Conservation (phyloP, 2,888 invertebrate genomes). For the Mythimna vitellina region DNA sequence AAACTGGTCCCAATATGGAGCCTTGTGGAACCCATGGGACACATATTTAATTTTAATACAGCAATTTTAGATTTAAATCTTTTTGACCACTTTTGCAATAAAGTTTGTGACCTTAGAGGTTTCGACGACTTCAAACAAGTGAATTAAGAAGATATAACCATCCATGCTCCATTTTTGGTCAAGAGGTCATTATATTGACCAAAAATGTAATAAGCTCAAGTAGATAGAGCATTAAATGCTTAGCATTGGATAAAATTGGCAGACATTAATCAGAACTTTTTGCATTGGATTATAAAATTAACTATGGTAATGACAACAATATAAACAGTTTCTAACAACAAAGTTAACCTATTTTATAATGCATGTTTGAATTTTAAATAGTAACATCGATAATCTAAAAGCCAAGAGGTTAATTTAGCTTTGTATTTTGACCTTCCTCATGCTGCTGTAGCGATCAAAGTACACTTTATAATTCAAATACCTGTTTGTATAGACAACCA, state of each 20-base stretch:
- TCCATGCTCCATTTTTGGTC: neutral
- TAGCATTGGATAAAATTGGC: neutral
- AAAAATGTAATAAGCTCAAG: neutral
- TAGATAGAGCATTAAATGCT: neutral
- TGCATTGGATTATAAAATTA: neutral
- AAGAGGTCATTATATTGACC: neutral
- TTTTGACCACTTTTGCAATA: neutral
- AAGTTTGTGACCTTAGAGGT: neutral
- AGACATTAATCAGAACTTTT: neutral
- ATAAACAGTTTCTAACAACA: slow-evolving; percentile 1
- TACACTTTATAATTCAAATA: slow-evolving; percentile 24
- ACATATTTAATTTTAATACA: neutral
- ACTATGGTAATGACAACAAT: neutral
- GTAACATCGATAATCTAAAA: slow-evolving; percentile 17
- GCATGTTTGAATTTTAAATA: slow-evolving; percentile 22
- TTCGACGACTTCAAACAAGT: neutral
- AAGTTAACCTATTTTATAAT: neutral
- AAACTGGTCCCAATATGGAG: neutral
- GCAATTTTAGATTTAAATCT: neutral
- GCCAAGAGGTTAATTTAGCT: slow-evolving; percentile 46
- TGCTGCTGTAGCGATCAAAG: slow-evolving; percentile 29
- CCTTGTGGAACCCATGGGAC: neutral
- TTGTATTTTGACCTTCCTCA: slow-evolving; percentile 32
- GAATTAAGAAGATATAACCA: neutral
- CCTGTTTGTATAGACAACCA: slow-evolving; percentile 16